phyloP scores from a whole-genome alignment of 2,888 invertebrate species.

The Orchesellides sinensis region DNA sequence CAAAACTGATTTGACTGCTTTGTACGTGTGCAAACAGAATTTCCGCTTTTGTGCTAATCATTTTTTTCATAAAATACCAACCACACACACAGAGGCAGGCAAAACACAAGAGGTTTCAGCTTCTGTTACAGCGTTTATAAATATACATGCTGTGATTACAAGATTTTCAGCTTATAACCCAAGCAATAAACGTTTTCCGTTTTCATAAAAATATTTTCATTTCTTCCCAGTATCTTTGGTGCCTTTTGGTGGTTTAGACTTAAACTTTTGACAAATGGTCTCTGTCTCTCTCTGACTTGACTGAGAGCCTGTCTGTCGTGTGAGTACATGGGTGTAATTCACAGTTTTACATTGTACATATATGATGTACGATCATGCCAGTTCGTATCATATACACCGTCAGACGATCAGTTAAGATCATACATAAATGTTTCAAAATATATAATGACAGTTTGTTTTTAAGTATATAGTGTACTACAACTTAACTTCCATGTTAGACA shows the following conservation, averaged over 20 bases:
- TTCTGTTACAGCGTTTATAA: not conserved
- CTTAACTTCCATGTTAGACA: conserved; percentile 24
- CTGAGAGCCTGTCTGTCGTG: conserved; percentile 46
- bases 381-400: too few relatives aligned
- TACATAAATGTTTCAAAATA: conserved; percentile 16
- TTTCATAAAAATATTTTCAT: conserved; percentile 17
- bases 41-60: too few relatives aligned
- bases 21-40: conserved; percentile 2
- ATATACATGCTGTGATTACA: not conserved
- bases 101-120: conserved; percentile 1
- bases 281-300: conserved; percentile 63
- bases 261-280: conserved; percentile 61
- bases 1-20: conserved; percentile 39
- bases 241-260: conserved; percentile 1
- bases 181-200: not conserved
- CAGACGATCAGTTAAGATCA: conserved; percentile 22
- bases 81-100: too few relatives aligned
- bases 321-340: conserved; percentile 15
- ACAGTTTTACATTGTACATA: not conserved
- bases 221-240: not conserved
- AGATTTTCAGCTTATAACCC: not conserved
- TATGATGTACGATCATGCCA: conserved; percentile 17
- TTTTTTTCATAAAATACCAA: too few relatives aligned
- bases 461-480: too few relatives aligned
- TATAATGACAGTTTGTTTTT: conserved; percentile 56